Conservation (phyloP, 2,797 vertebrate species). For the Sebastes vulpes region DNA sequence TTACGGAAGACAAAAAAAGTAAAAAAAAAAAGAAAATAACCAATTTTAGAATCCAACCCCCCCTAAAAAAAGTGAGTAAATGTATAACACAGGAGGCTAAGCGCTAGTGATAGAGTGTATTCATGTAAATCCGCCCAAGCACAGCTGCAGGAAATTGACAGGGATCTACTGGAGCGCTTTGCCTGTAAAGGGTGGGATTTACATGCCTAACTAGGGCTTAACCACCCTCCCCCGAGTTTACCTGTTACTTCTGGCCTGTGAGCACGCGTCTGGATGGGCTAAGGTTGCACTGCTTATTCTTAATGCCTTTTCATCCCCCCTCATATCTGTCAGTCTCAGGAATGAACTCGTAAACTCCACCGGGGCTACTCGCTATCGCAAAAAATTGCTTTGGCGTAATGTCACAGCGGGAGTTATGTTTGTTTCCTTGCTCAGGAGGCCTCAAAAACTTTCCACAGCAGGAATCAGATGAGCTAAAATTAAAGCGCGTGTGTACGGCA, state of each 20-base stretch:
- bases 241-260: conserved; percentile 84
- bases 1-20: conserved; percentile 54
- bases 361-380: conserved; percentile 5
- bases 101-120: conserved; percentile 84
- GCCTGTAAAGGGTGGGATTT: conserved; percentile 91
- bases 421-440: conserved; percentile 20
- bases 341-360: conserved; percentile 77
- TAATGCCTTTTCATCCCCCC: conserved; percentile 84
- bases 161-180: conserved; percentile 88
- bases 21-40: conserved; percentile 55
- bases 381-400: conserved; percentile 47
- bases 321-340: conserved; percentile 84
- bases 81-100: conserved; percentile 78
- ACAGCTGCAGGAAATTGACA: conserved; percentile 89
- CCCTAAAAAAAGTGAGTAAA: conserved; percentile 62
- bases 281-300: conserved; percentile 78
- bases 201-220: conserved; percentile 92
- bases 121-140: conserved; percentile 88
- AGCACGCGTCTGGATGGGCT: conserved; percentile 72
- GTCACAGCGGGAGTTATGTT: conserved; percentile 32
- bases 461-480: conserved; percentile 20
- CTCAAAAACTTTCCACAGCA: conserved; percentile 26
- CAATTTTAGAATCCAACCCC: conserved; percentile 58
- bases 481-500: neutral
- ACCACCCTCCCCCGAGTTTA: conserved; percentile 86